These are phyloP conservation scores for Ecdyonurus torrentis DNA, from an alignment of 2,888 invertebrate species.

Conservation along the genomic window DNA sequence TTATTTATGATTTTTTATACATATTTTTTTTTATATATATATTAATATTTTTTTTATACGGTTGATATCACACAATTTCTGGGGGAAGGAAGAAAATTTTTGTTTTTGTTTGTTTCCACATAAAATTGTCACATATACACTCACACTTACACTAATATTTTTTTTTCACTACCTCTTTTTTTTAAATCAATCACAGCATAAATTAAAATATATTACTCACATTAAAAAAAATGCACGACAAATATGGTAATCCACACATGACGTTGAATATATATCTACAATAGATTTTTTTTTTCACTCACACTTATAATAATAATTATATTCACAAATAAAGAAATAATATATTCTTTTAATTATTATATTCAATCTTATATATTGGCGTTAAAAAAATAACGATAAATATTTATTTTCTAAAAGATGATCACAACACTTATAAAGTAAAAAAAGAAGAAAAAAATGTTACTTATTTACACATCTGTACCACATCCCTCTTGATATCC, in stretches of 20 bases:
- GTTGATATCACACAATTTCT: neutral
- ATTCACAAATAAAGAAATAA: neutral
- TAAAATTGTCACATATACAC: neutral
- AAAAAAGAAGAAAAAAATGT: no score
- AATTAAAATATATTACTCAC: neutral
- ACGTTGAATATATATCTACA: no score
- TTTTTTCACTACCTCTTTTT: neutral
- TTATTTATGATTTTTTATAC: neutral
- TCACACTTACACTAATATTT: neutral
- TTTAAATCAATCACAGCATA: neutral
- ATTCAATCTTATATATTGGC: neutral
- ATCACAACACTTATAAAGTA: no score
- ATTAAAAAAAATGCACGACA: neutral
- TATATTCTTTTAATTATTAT: no score
- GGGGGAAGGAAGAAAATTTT: neutral
- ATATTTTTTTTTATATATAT: neutral
- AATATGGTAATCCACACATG: neutral
- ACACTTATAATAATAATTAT: neutral
- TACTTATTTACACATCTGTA: slow-evolving; percentile 36
- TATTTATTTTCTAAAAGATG: neutral
- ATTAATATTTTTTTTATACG: neutral
- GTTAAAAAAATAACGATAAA: neutral
- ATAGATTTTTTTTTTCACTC: neutral
- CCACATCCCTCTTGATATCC: slow-evolving; percentile 79
- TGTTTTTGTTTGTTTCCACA: neutral